A percentile compares a stretch with the other conserved stretches of the same genome.
Evolutionary conservation across 2,888 invertebrate species (phyloP).

Genomic region (Sesia apiformis): DNA sequence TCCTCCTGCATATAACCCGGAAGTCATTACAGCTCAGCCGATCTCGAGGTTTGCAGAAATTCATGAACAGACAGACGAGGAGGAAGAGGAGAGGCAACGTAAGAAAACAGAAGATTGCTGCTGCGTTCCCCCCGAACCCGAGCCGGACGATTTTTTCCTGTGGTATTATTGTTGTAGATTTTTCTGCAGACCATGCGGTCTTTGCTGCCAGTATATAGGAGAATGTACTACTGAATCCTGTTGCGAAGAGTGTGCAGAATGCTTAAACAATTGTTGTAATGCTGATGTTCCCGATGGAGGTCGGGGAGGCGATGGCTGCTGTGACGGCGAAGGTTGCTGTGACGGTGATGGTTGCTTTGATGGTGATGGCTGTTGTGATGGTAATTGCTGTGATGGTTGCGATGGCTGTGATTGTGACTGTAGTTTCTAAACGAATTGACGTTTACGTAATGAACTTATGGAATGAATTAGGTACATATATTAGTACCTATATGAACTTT

Average conservation of each 20-base stretch:
- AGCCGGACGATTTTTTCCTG: conserved; percentile 15
- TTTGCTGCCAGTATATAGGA: conserved; percentile 7
- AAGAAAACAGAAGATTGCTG: conserved; percentile 4
- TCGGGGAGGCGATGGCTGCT: background rate
- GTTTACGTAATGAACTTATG: no score
- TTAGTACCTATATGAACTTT: no score
- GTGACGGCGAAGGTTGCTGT: background rate
- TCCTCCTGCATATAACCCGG: background rate
- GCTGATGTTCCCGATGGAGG: background rate
- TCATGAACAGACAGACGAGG: background rate
- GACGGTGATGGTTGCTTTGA: background rate
- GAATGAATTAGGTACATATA: no score
- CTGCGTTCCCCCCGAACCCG: conserved; percentile 3
- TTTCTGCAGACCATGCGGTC: conserved; percentile 16
- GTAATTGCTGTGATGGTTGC: background rate
- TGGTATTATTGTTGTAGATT: conserved; percentile 14
- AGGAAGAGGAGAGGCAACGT: background rate
- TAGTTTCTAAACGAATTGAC: background rate
- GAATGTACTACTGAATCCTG: conserved; percentile 21
- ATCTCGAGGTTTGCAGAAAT: background rate
- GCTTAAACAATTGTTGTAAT: conserved; percentile 21
- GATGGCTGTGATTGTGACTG: conserved; percentile 2
- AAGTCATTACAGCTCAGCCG: background rate
- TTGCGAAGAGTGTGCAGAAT: conserved; percentile 21
- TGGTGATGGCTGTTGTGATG: background rate